A percentile compares a stretch with the other conserved stretches of the same genome.
phyloP scores from a whole-genome alignment of 1,140 invertebrate genomes.

The Drosophila serrata region DNA sequence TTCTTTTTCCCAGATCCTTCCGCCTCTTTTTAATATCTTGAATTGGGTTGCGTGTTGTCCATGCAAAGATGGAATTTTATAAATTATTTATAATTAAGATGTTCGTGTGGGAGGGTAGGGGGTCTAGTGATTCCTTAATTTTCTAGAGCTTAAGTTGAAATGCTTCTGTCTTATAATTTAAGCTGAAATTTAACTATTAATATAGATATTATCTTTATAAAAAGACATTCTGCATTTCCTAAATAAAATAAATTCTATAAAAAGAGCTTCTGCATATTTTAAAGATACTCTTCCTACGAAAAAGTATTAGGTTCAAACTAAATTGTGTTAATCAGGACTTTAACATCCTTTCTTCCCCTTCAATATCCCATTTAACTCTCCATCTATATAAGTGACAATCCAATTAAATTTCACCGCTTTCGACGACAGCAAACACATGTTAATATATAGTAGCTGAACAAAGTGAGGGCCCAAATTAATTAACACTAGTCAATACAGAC shows the following conservation, averaged over 20 bases:
- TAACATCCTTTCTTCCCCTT: not conserved
- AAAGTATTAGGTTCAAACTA: not conserved
- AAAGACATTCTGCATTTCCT: no score
- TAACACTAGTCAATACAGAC: slow-evolving; percentile 61
- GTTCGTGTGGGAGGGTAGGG: not conserved
- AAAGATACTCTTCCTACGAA: no score
- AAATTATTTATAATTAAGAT: slow-evolving; percentile 35
- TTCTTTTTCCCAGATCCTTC: slow-evolving; percentile 5
- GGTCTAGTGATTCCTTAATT: not conserved
- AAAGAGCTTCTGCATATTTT: no score
- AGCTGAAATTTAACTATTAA: not conserved
- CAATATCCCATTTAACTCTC: not conserved
- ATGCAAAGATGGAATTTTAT: slow-evolving; percentile 11
- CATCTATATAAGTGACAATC: slow-evolving; percentile 12
- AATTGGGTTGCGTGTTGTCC: slow-evolving; percentile 31
- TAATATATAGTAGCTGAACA: slow-evolving; percentile 5
- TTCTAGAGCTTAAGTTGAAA: not conserved
- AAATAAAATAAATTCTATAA: no score
- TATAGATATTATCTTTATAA: not conserved
- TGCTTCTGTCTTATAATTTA: not conserved
- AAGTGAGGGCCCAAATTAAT: slow-evolving; percentile 49
- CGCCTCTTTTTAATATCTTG: slow-evolving; percentile 19
- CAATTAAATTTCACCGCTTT: slow-evolving; percentile 39
- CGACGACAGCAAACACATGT: slow-evolving; percentile 44
- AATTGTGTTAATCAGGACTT: not conserved